phyloP scores from a whole-genome alignment of 2,888 invertebrate species.

The Pegoplata infirma region DNA sequence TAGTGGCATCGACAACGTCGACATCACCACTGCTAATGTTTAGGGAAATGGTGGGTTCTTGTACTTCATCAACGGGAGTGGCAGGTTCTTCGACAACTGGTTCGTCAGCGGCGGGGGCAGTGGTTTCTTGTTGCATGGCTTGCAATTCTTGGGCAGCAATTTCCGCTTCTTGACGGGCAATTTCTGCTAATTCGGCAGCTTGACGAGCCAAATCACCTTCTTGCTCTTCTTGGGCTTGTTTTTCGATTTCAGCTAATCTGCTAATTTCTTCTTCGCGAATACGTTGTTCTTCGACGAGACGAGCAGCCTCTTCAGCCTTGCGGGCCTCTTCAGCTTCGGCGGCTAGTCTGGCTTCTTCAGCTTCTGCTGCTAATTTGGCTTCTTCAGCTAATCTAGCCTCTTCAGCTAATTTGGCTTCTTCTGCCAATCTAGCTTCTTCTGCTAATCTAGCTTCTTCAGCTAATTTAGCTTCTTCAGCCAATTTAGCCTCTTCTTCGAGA shows the following conservation, averaged over 20 bases:
- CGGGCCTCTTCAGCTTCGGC: slow-evolving; percentile 79
- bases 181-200: slow-evolving; percentile 85
- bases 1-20: slow-evolving; percentile 61
- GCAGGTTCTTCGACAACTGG: slow-evolving; percentile 76
- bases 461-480: slow-evolving; percentile 78
- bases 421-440: slow-evolving; percentile 70
- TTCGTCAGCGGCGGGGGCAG: slow-evolving; percentile 73
- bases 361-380: slow-evolving; percentile 77
- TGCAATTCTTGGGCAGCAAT: slow-evolving; percentile 81
- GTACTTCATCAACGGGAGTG: slow-evolving; percentile 67
- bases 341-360: slow-evolving; percentile 78
- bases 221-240: slow-evolving; percentile 79
- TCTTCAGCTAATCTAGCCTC: slow-evolving; percentile 78
- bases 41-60: slow-evolving; percentile 69
- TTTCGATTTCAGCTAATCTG: slow-evolving; percentile 79
- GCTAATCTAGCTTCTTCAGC: slow-evolving; percentile 62
- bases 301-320: slow-evolving; percentile 78
- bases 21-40: slow-evolving; percentile 66
- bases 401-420: slow-evolving; percentile 78
- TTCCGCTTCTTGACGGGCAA: slow-evolving; percentile 82
- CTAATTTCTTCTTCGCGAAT: slow-evolving; percentile 80
- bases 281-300: slow-evolving; percentile 78
- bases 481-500: slow-evolving; percentile 74
- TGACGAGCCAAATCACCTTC: slow-evolving; percentile 85
- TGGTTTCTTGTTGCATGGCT: slow-evolving; percentile 70